phyloP scores from a whole-genome alignment of 2,888 invertebrate genomes.

The Crossocerus cetratus region DNA sequence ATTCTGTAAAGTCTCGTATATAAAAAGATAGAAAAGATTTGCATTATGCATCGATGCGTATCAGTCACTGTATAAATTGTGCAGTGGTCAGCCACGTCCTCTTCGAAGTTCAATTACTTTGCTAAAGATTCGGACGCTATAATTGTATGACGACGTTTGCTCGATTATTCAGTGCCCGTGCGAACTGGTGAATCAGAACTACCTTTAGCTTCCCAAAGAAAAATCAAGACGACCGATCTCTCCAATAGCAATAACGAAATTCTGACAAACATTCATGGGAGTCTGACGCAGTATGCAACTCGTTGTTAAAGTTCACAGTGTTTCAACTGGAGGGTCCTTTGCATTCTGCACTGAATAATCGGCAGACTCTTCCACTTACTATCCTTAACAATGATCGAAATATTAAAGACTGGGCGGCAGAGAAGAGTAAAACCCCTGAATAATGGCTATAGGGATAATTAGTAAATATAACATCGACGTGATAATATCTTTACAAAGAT shows the following conservation, averaged over 20 bases:
- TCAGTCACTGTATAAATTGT: too few species aligned
- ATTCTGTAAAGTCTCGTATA: conserved; percentile 9
- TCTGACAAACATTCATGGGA: too few species aligned
- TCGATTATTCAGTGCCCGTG: too few species aligned
- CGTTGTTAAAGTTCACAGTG: too few species aligned
- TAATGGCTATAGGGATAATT: conserved; percentile 32
- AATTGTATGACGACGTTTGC: conserved; percentile 11
- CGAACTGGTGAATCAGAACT: too few species aligned
- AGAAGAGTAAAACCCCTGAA: conserved; percentile 27
- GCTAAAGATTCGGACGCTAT: conserved; percentile 21
- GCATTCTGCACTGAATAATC: too few species aligned
- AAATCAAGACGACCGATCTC: too few species aligned
- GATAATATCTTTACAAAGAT: conserved; percentile 52
- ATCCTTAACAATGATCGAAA: conserved; percentile 30
- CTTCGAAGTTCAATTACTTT: conserved; percentile 9
- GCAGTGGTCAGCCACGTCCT: neutral
- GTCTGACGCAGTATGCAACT: too few species aligned
- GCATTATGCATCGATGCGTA: too few species aligned
- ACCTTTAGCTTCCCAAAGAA: too few species aligned
- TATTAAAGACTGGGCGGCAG: conserved; percentile 34
- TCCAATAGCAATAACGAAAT: too few species aligned
- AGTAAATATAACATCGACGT: conserved; percentile 33
- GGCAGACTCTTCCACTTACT: neutral
- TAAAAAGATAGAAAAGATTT: conserved; percentile 13
- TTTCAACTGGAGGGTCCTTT: too few species aligned